Percentiles rank a stretch among this genome's conserved stretches.
These are phyloP conservation scores for Acleris cristana DNA, from an alignment of 2,888 invertebrate species.

Conservation along the genomic window DNA sequence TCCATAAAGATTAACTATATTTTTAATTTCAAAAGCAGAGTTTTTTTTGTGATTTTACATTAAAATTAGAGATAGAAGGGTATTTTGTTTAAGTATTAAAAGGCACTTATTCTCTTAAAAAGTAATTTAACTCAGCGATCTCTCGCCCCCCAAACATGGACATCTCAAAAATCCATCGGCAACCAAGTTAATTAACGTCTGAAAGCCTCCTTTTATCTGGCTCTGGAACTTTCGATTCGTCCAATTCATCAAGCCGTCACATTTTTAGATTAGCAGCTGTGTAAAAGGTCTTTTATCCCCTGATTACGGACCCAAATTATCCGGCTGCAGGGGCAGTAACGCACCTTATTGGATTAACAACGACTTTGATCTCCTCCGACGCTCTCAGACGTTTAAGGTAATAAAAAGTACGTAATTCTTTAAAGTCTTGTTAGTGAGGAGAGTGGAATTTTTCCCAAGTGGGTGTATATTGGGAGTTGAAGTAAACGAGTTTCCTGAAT, in stretches of 20 bases:
- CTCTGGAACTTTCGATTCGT: conserved; percentile 50
- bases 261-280: conserved; percentile 63
- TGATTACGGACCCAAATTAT: conserved; percentile 76
- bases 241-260: conserved; percentile 59
- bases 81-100: neutral
- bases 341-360: conserved; percentile 78
- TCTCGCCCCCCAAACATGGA: conserved; percentile 4
- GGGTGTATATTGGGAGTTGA: conserved; percentile 45
- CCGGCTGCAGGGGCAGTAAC: conserved; percentile 64
- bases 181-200: conserved; percentile 35
- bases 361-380: conserved; percentile 72
- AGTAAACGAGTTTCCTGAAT: conserved; percentile 37
- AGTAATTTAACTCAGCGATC: conserved; percentile 10
- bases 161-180: conserved; percentile 30
- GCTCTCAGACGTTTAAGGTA: conserved; percentile 66
- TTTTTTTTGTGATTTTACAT: too few relatives aligned
- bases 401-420: conserved; percentile 75
- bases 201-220: conserved; percentile 38
- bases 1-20: too few relatives aligned
- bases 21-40: too few relatives aligned
- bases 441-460: conserved; percentile 68
- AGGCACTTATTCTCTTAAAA: neutral
- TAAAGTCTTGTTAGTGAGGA: conserved; percentile 64
- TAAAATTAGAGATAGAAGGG: too few relatives aligned
- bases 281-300: conserved; percentile 64